Percentiles rank a stretch among this genome's conserved stretches.
These are phyloP conservation scores for Hydrozoanthus gracilis DNA, from an alignment of 92 coral and sea anemone genomes.

Conservation along the genomic window DNA sequence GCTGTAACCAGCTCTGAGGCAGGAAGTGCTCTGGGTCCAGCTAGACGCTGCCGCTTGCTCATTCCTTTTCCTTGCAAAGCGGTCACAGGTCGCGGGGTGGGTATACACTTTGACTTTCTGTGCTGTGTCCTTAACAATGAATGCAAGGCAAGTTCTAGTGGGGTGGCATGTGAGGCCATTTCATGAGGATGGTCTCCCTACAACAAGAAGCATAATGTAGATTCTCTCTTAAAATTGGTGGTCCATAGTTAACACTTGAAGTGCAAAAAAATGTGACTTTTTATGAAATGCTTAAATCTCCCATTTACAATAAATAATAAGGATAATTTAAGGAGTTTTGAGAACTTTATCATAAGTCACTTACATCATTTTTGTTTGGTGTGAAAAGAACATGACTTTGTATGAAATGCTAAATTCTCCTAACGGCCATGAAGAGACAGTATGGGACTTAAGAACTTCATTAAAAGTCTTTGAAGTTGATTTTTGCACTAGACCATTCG, in stretches of 20 bases:
- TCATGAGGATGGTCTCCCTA: slow-evolving; percentile 57
- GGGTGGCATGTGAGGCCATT: slow-evolving; percentile 41
- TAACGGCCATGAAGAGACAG: too few relatives aligned
- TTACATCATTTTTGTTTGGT: too few relatives aligned
- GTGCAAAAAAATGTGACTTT: not conserved
- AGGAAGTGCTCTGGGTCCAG: slow-evolving; percentile 84
- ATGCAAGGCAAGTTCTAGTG: slow-evolving; percentile 82
- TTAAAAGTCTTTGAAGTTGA: too few relatives aligned
- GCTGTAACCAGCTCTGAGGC: slow-evolving; percentile 66
- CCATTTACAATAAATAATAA: too few relatives aligned
- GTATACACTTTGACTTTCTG: slow-evolving; percentile 64
- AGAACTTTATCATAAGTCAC: too few relatives aligned
- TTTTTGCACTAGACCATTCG: too few relatives aligned
- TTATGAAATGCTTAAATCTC: too few relatives aligned
- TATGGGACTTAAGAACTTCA: too few relatives aligned
- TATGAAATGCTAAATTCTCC: too few relatives aligned
- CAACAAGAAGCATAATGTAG: not conserved
- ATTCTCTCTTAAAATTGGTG: not conserved
- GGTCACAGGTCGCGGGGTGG: slow-evolving; percentile 89
- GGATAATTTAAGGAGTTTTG: too few relatives aligned
- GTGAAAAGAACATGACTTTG: too few relatives aligned
- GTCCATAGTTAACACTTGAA: not conserved
- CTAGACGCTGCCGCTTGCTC: slow-evolving; percentile 82
- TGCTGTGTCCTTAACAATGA: slow-evolving; percentile 86
- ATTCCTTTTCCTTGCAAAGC: slow-evolving; percentile 75